Conservation (phyloP, 2,113 vertebrate genomes). For the Cebus imitator region DNA sequence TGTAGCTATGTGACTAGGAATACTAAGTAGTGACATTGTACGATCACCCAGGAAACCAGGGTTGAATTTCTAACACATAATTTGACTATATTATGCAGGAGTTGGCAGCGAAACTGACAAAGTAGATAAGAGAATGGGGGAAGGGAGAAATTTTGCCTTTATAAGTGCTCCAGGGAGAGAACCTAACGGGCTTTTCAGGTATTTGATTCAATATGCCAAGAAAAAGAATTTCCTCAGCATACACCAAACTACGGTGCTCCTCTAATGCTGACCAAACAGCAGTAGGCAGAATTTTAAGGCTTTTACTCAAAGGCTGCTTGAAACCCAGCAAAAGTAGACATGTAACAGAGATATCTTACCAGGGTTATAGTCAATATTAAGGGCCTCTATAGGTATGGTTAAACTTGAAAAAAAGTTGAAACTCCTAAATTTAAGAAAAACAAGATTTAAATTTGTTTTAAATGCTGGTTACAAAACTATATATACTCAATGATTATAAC, state of each 20-base stretch:
- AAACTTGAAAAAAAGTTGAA: not conserved
- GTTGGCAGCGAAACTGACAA: slow-evolving; percentile 22
- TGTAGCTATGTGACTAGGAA: slow-evolving; percentile 61
- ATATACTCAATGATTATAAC: not conserved
- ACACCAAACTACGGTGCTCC: not conserved
- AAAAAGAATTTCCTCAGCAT: not conserved
- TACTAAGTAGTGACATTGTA: slow-evolving; percentile 63
- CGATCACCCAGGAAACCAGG: slow-evolving; percentile 71
- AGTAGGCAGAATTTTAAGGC: not conserved
- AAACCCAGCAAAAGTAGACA: not conserved
- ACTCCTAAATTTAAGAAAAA: not conserved
- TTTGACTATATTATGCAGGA: slow-evolving; percentile 64
- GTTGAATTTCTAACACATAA: slow-evolving; percentile 63
- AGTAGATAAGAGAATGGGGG: not conserved
- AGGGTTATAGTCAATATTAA: not conserved
- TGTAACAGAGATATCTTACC: not conserved
- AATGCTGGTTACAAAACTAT: not conserved
- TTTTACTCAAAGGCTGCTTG: not conserved
- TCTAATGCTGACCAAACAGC: not conserved
- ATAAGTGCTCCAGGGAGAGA: not conserved
- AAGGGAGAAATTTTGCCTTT: not conserved
- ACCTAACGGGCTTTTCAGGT: not conserved
- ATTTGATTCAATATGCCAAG: not conserved
- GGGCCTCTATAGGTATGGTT: not conserved
- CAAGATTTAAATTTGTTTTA: not conserved